Base-by-base conservation (phyloP, 2,797 vertebrate genomes). In the Dermochelys coriacea region DNA sequence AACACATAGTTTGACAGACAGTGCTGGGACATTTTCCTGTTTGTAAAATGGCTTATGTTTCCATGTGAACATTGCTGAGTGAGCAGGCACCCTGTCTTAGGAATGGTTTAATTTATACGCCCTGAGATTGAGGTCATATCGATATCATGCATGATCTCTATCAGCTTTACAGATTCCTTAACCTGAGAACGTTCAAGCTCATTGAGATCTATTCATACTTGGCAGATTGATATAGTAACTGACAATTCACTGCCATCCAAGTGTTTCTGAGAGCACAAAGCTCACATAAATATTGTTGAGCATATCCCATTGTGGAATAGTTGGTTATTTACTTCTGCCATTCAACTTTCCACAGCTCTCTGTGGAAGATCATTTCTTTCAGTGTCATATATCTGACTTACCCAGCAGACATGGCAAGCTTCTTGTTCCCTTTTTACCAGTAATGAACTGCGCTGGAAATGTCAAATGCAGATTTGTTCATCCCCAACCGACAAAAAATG, bases 161-260 rank as follows among this genome's bases (percentile, higher is more conserved):
- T 86, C 90, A 93, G 95, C 97, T 98, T 98, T 97, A 98, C 89
- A 97, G 97, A 97, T 96, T 97, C 93, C 95, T 98, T 97, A 98
- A 98, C 96, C 96, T 98, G 98, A 97, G 98, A 98, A 95, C 75
- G 96, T 89, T 95, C 93, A 80, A 94, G 93, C 96, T 96, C 97
- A 96, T 82, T 94, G 92, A 96, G 96, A 97, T 96, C 97, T 89
- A 98, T 98, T 98, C 98, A 98, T 95, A 95, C 97, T 98, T 98
- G 98, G 98, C 98, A 98, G 98, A 97, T 98, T 98, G 98, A 98
- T 98, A 98, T 97, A 98, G 97, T 96, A 95, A 98, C 98, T 98
- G 98, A 98, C 97, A 92, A 98, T 98, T 98, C 97, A 98, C 94
- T 82, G 95, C 98, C 97, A 97, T 95, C 98, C 98, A 97, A 98